Evolutionary conservation across 2,797 vertebrate genomes (phyloP).

Genomic region (Gymnothorax javanicus): DNA sequence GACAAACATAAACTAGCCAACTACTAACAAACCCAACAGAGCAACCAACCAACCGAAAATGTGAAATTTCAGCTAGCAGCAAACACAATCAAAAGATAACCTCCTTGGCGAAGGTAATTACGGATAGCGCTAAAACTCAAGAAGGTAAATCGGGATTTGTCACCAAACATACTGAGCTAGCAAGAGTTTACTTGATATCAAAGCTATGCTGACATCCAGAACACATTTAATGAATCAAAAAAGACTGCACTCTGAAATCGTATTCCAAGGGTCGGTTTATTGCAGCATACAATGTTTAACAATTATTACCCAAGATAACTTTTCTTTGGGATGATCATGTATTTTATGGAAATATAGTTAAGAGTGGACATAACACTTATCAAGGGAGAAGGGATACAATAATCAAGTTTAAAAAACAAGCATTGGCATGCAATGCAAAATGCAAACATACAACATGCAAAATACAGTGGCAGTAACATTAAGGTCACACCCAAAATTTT

Average conservation of each 20-base stretch:
- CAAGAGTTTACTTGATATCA: too few species aligned
- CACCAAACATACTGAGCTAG: neutral
- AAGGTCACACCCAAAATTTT: too few species aligned
- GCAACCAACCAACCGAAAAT: too few species aligned
- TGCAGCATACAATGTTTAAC: neutral
- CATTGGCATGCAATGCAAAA: neutral
- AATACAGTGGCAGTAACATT: neutral
- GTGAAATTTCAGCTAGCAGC: too few species aligned
- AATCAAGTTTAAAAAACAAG: neutral
- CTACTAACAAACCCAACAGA: too few species aligned
- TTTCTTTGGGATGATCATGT: too few species aligned
- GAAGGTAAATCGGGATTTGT: neutral
- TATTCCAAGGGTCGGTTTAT: neutral
- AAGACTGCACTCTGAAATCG: neutral
- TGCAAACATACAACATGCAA: too few species aligned
- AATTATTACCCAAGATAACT: neutral
- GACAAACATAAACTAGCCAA: too few species aligned
- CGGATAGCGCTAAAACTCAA: neutral
- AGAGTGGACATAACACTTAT: neutral
- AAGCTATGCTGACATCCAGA: neutral
- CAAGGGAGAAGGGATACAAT: neutral
- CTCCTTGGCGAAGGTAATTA: too few species aligned
- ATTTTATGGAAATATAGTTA: neutral
- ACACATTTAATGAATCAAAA: neutral
- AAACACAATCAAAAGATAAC: too few species aligned